phyloP scores from a whole-genome alignment of 2,797 vertebrate genomes.

The Melanotaenia boesemani region DNA sequence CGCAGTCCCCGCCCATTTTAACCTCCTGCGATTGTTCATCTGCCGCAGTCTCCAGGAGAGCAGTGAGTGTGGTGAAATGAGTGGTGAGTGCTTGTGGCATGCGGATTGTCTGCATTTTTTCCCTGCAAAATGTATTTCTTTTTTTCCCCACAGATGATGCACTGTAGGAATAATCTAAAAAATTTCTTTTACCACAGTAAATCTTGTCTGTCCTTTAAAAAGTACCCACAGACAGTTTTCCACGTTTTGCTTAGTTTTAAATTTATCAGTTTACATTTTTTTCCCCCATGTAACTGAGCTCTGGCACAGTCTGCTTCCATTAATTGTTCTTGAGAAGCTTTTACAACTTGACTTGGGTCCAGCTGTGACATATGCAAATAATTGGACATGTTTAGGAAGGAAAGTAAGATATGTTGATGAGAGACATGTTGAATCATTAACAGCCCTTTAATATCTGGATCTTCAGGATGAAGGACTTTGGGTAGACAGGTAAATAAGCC shows the following conservation, averaged over 20 bases:
- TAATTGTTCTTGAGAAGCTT: background rate
- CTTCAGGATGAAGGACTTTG: background rate
- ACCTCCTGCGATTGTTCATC: conserved; percentile 63
- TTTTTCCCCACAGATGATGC: background rate
- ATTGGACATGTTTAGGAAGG: background rate
- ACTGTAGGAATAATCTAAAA: rapidly evolving
- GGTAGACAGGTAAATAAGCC: background rate
- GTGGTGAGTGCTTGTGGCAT: conserved; percentile 12
- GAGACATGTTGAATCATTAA: background rate
- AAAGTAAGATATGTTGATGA: background rate
- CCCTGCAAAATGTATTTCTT: background rate
- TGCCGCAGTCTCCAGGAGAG: conserved; percentile 25
- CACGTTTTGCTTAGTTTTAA: background rate
- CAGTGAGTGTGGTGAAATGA: conserved; percentile 28
- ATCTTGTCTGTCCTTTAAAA: background rate
- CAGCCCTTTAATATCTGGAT: background rate
- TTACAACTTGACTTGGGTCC: background rate
- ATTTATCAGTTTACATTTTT: background rate
- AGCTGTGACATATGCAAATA: background rate
- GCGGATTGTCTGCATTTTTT: conserved; percentile 5
- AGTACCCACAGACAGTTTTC: background rate
- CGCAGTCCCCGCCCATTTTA: conserved; percentile 49
- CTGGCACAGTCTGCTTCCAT: background rate
- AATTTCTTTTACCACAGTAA: background rate
- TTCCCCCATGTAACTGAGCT: background rate